Conservation (phyloP, 2,888 invertebrate species). For the Ischnus inquisitorius region DNA sequence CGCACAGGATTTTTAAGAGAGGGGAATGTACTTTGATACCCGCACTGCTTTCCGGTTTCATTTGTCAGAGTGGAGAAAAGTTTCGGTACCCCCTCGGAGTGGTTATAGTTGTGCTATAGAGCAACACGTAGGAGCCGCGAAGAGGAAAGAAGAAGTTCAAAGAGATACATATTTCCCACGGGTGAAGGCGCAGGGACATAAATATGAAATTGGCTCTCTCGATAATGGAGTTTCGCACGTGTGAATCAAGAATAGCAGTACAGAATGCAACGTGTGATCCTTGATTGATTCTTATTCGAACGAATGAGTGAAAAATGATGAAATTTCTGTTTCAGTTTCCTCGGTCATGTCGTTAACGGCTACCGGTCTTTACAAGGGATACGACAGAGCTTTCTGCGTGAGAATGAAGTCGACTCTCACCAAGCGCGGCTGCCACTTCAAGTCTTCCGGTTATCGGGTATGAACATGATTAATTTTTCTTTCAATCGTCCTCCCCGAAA, state of each 20-base stretch:
- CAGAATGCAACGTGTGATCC: slow-evolving; percentile 10
- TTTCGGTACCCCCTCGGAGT: not conserved
- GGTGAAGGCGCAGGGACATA: slow-evolving; percentile 28
- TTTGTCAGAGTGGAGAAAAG: slow-evolving; percentile 29
- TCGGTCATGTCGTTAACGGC: slow-evolving; percentile 93
- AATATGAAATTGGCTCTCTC: slow-evolving; percentile 38
- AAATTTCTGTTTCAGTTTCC: slow-evolving; percentile 88
- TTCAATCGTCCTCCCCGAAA: not conserved
- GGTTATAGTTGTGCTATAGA: slow-evolving; percentile 3
- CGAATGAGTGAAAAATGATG: not conserved
- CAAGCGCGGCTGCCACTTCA: slow-evolving; percentile 98
- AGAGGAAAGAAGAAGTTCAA: slow-evolving; percentile 9
- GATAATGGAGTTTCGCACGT: slow-evolving; percentile 3
- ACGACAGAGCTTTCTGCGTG: slow-evolving; percentile 97
- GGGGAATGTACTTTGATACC: slow-evolving; percentile 44
- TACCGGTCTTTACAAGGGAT: slow-evolving; percentile 91
- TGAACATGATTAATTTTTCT: slow-evolving; percentile 82
- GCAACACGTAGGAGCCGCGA: slow-evolving; percentile 39
- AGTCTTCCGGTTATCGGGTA: slow-evolving; percentile 98
- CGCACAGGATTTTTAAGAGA: slow-evolving; percentile 48
- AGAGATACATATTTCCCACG: slow-evolving; percentile 51
- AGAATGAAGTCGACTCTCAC: slow-evolving; percentile 99
- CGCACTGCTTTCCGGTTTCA: slow-evolving; percentile 50
- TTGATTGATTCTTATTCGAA: not conserved
- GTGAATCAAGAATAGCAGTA: slow-evolving; percentile 1